Evolutionary conservation across 2,888 invertebrate species (phyloP).

Genomic region (Agonopterix arenella): DNA sequence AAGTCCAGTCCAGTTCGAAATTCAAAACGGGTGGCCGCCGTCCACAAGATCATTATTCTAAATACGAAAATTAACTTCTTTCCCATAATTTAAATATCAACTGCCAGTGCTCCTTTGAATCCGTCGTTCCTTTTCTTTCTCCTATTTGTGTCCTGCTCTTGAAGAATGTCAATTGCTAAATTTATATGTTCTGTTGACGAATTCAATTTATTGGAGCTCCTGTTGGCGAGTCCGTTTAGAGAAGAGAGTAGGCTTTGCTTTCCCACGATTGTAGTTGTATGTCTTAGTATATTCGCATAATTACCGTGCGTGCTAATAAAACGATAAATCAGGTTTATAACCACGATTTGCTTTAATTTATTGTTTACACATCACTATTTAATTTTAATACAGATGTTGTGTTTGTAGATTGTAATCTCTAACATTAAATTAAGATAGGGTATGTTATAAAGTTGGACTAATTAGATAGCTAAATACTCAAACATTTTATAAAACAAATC

Average conservation of each 20-base stretch:
- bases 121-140: conserved; percentile 21
- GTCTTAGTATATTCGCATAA: conserved; percentile 1
- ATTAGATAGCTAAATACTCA: too few species aligned
- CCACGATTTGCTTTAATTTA: background rate
- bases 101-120: conserved; percentile 25
- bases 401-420: too few species aligned
- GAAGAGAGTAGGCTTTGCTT: conserved; percentile 31
- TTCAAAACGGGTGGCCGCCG: conserved; percentile 69
- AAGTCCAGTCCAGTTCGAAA: conserved; percentile 55
- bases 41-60: conserved; percentile 66
- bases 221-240: conserved; percentile 21
- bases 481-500: too few species aligned
- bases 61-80: conserved; percentile 72
- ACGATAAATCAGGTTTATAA: too few species aligned
- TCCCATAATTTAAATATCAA: conserved; percentile 74
- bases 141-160: conserved; percentile 32
- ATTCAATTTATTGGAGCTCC: conserved; percentile 54
- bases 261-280: conserved; percentile 33
- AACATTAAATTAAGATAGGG: too few species aligned
- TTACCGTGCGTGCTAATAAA: background rate
- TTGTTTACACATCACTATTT: background rate
- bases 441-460: too few species aligned
- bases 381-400: too few species aligned
- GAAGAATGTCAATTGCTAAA: conserved; percentile 52
- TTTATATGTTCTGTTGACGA: conserved; percentile 59